phyloP scores from a whole-genome alignment of 1,140 invertebrate species.

The Rhagoletis zephyria region DNA sequence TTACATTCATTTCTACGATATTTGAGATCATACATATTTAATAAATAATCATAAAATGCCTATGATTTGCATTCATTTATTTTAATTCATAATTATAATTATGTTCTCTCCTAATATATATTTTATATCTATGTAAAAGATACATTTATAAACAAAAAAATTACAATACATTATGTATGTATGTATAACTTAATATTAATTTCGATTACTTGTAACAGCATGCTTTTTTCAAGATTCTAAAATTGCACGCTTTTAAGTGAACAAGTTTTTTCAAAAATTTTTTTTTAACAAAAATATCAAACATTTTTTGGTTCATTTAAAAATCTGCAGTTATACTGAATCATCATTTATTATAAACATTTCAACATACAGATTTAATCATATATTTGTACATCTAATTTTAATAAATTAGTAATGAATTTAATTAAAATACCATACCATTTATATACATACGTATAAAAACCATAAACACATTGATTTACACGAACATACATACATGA shows the following conservation, averaged over 20 bases:
- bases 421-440: constrained; percentile 33
- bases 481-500: constrained; percentile 4
- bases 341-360: background rate
- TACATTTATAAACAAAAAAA: background rate
- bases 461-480: constrained; percentile 31
- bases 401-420: constrained; percentile 27
- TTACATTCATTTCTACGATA: constrained; percentile 36
- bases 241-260: background rate
- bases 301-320: background rate
- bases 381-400: constrained; percentile 14
- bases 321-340: constrained; percentile 25
- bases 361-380: background rate
- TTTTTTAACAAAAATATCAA: background rate
- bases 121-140: constrained; percentile 52
- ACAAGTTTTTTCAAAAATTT: background rate
- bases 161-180: constrained; percentile 24
- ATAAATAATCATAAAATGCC: constrained; percentile 40
- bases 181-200: constrained; percentile 10
- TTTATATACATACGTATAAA: constrained; percentile 40
- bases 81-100: constrained; percentile 50
- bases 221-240: background rate
- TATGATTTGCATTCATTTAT: constrained; percentile 53
- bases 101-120: constrained; percentile 46
- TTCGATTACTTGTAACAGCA: background rate
- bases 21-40: constrained; percentile 43